Percentiles rank a stretch among this genome's conserved stretches.
phyloP scores from a whole-genome alignment of 2,888 invertebrate genomes.

The Drosophila stalkeri region DNA sequence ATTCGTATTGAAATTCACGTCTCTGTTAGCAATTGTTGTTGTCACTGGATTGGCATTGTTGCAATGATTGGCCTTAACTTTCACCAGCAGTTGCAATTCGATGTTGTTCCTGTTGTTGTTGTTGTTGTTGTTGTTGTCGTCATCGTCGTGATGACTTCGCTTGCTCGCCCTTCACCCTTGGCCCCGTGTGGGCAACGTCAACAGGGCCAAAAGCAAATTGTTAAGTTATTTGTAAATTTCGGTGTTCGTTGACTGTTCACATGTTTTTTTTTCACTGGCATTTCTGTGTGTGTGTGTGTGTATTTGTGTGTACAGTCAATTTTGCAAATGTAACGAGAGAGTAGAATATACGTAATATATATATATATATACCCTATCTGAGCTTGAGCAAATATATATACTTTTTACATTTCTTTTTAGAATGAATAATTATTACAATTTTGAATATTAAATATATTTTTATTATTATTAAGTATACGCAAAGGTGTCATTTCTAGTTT shows the following conservation, averaged over 20 bases:
- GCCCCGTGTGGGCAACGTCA: constrained; percentile 42
- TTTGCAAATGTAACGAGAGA: neutral
- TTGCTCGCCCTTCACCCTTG: constrained; percentile 57
- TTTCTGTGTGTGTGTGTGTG: neutral
- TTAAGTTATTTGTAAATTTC: constrained; percentile 79
- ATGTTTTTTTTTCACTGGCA: constrained; percentile 19
- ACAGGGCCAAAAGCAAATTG: constrained; percentile 76
- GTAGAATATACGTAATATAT: neutral
- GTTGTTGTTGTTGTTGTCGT: constrained; percentile 29
- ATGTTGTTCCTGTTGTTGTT: constrained; percentile 19
- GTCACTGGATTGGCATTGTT: constrained; percentile 60
- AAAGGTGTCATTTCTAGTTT: too few species aligned
- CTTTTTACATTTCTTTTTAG: too few species aligned
- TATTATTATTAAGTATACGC: too few species aligned
- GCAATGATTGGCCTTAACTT: constrained; percentile 78
- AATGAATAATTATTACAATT: too few species aligned
- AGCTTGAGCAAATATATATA: too few species aligned
- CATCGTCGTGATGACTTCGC: constrained; percentile 74
- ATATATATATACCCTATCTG: too few species aligned
- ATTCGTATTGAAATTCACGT: constrained; percentile 76
- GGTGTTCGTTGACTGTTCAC: constrained; percentile 55
- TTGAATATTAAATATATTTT: too few species aligned
- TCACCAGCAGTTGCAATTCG: constrained; percentile 55
- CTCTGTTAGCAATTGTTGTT: constrained; percentile 72
- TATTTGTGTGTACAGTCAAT: too few species aligned